A percentile compares a stretch with the other conserved stretches of the same genome.
phyloP scores from a whole-genome alignment of 2,113 vertebrate species.

The Trichechus manatus region DNA sequence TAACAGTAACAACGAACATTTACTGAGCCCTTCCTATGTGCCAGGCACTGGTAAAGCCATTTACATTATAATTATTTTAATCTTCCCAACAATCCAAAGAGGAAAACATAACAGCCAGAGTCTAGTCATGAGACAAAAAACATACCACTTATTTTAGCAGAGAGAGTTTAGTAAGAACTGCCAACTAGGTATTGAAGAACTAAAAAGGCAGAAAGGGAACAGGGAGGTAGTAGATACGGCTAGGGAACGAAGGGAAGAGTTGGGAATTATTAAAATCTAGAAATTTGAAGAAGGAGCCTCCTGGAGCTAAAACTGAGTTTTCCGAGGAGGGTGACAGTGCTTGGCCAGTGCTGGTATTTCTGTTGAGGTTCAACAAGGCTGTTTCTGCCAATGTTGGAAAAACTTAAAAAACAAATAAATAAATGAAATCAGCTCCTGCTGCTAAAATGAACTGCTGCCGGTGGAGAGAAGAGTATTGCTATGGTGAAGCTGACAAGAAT shows the following conservation, averaged over 20 bases:
- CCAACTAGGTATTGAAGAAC: background rate
- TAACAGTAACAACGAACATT: background rate
- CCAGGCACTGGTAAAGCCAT: background rate
- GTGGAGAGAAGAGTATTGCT: background rate
- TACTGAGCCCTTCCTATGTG: background rate
- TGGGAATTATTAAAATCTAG: background rate
- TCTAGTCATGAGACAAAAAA: constrained; percentile 35
- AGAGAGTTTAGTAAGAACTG: background rate
- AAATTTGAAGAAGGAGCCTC: background rate
- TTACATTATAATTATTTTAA: background rate
- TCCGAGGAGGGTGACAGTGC: background rate
- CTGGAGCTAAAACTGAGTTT: background rate
- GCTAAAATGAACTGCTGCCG: background rate
- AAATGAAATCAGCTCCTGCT: background rate
- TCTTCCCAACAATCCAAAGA: background rate
- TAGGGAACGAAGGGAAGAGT: background rate
- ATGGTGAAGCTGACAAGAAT: background rate
- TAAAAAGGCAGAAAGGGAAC: background rate
- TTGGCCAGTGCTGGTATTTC: background rate
- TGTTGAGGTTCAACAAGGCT: background rate
- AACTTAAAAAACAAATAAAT: background rate
- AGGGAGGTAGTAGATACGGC: background rate
- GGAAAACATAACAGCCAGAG: background rate
- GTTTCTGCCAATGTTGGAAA: background rate
- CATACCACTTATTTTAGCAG: background rate